These are phyloP conservation scores for Magallana nippona DNA, from an alignment of 2,888 invertebrate species.

Conservation along the genomic window DNA sequence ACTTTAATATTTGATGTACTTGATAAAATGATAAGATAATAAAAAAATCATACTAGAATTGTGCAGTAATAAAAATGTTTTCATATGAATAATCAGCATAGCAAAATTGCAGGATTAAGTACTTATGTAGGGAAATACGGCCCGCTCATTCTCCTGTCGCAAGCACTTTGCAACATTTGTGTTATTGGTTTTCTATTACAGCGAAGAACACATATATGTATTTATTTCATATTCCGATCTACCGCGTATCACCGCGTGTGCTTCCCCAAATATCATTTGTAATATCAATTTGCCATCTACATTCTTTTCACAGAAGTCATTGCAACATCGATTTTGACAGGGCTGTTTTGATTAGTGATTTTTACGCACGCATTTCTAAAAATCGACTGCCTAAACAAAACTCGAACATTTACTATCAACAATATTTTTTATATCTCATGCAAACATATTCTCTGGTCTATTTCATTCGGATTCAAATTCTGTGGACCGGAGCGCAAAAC, in stretches of 20 bases:
- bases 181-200: neutral
- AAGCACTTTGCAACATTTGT: neutral
- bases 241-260: neutral
- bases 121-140: too few species aligned
- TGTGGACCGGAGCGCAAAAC: neutral
- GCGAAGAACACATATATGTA: neutral
- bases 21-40: too few species aligned
- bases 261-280: neutral
- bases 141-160: neutral
- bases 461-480: neutral
- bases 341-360: too few species aligned
- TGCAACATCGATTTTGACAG: neutral
- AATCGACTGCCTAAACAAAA: neutral
- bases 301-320: neutral
- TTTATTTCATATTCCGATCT: neutral
- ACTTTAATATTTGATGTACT: too few species aligned
- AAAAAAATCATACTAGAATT: too few species aligned
- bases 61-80: too few species aligned
- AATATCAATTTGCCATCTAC: constrained; percentile 1
- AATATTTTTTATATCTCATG: neutral
- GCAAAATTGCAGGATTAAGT: too few species aligned
- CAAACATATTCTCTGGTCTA: constrained; percentile 19
- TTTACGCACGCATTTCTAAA: neutral
- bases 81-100: too few species aligned
- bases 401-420: neutral